Base-by-base conservation (phyloP, 2,797 vertebrate species). In the Schizothorax lantsangensis region DNA sequence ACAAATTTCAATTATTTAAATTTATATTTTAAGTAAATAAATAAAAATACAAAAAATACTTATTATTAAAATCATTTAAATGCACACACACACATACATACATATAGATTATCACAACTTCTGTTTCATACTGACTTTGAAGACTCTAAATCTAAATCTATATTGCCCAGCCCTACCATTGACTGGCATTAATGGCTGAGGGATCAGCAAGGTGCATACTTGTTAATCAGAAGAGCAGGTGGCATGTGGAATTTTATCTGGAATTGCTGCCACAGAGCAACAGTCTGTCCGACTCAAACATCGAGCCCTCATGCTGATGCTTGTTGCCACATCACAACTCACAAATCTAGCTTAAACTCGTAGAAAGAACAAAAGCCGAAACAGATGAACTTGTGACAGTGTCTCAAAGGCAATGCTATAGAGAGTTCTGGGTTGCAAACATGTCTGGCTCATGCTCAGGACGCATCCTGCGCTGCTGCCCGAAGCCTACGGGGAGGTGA, bases 241-340 rank as follows among this genome's bases (percentile, higher is more conserved):
- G 92, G 92, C 89, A 88, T 54, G 88, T 90, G 88, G 92, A 84
- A 93, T 93, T 89, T 91, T 91, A 91, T 91, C 92, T 90, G 88
- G 88, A 91, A 91, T 87, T 92, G n/a, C 89, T 90, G 69, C 87
- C 90, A 88, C 84, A 90, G 86, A 88, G 88, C 91, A 92, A 93
- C 91, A 92, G 91, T 91, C 92, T 92, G 91, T 92, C 91, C 92
- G 87, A 91, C 92, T 93, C 91, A 91, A 89, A 88, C 90, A 88
- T 92, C 84, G 92, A 88, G 87, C 90, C 90, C 89, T 90, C 92
- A 89, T 91, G 88, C 69, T 74, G 54, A 59, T 45, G 23, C 59
- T 38, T 8, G 21, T 49, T 36, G 43, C 57, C 57, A 49, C 14
- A 72, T 47, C 43, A 49, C 57, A 84, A 74, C 33, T 52, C 36